Percentiles rank a stretch among this genome's conserved stretches.
These are phyloP conservation scores for Betta splendens DNA, from an alignment of 2,797 vertebrate species.

Conservation along the genomic window DNA sequence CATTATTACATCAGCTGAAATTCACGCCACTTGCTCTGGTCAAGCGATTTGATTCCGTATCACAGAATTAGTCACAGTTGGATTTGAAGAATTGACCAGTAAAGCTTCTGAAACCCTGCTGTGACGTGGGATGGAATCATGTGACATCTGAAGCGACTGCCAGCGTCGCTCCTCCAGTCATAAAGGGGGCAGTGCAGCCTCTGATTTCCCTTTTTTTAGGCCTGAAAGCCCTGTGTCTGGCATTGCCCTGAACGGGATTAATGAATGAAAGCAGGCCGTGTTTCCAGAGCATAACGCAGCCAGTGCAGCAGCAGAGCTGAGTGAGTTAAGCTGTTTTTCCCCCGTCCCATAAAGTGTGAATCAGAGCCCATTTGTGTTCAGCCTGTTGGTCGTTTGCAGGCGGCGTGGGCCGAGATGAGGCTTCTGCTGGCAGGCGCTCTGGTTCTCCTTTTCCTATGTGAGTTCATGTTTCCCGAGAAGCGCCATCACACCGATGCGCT, in stretches of 20 bases:
- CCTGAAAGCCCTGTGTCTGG: conserved; percentile 5
- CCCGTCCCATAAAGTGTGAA: conserved; percentile 6
- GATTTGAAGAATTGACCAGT: too few species aligned
- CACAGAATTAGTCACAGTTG: background rate
- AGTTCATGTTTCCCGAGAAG: conserved; percentile 43
- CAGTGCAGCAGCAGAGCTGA: conserved; percentile 4
- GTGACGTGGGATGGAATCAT: background rate
- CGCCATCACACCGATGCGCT: conserved; percentile 17
- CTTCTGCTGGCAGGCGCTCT: conserved; percentile 52
- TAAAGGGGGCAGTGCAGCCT: conserved; percentile 61
- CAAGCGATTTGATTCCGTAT: background rate
- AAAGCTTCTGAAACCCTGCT: background rate
- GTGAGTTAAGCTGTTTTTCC: conserved; percentile 18
- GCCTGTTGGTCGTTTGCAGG: conserved; percentile 32
- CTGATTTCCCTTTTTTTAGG: background rate
- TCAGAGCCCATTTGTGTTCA: conserved; percentile 16
- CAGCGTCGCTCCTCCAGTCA: conserved; percentile 50
- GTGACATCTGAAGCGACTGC: background rate
- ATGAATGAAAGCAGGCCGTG: conserved; percentile 18
- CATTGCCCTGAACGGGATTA: conserved; percentile 42
- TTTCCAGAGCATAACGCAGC: background rate
- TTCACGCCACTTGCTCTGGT: too few species aligned
- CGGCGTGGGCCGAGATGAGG: conserved; percentile 55
- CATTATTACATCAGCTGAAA: background rate
- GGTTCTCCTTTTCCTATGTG: conserved; percentile 68